Evolutionary conservation across 2,888 invertebrate species (phyloP), one percentile per base, ranked within the genome.

Genomic region (Netelia inedita): DNA sequence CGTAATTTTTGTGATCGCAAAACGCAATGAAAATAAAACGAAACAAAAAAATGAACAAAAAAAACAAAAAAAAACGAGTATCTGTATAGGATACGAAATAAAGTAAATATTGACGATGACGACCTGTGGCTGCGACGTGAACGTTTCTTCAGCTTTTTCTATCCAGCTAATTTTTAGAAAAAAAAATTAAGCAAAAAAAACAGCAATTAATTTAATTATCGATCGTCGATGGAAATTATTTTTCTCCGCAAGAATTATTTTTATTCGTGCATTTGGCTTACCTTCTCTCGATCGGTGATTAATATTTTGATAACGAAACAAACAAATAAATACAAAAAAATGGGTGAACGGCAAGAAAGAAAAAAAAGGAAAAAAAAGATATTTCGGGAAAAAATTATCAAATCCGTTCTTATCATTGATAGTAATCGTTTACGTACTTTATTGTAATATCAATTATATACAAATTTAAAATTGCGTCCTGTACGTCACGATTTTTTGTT

Each of bases 361-460:
- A 78, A 84, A 68, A 73, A 69, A 80, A 73, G n/a, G n/a, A 65
- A 16, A 55, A 73, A 65, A 50, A 41, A 41, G 55, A 5, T 59
- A 61, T 55, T 59, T 71, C 3, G 14, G n/a, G 3, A 28, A 8
- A 21, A 50, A 74, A 11, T 46, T 46, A 21, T 21, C 19, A 61
- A 53, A 50, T 69, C 46, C 21, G 68, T 66, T 53, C 28, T 74
- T 61, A 86, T 79, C 63, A 82, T 83, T 87, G 86, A 88, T 89
- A 87, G 85, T 91, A 89, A 90, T 92, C 89, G 89, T 89, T 91
- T 91, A 90, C 89, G 89, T 92, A 91, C 88, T 92, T 92, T 92
- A 92, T 92, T 92, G 88, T 91, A 91, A 92, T 92, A 92, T 92
- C 91, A 92, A 92, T 92, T 92, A 92, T 92, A 91, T 92, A 92